phyloP scores from a whole-genome alignment of 2,888 invertebrate genomes.

The Hirtodrosophila cameraria region DNA sequence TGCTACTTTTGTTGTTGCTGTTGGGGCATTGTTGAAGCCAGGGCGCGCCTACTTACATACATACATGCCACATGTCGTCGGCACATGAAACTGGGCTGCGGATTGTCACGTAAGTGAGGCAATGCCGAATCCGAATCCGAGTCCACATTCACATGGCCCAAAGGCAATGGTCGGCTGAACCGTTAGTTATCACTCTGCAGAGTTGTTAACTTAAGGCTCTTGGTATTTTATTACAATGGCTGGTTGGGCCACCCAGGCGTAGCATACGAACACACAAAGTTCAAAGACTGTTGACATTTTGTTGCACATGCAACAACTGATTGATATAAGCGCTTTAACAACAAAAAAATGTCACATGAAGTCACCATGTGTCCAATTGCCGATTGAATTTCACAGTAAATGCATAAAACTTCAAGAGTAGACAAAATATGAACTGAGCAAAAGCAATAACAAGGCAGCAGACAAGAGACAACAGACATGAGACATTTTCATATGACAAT shows the following conservation, averaged over 20 bases:
- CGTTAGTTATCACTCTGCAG: slow-evolving; percentile 52
- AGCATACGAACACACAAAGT: slow-evolving; percentile 38
- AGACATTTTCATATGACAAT: slow-evolving; percentile 51
- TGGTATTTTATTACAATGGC: slow-evolving; percentile 44
- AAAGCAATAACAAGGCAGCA: slow-evolving; percentile 19
- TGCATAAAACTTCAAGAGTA: slow-evolving; percentile 25
- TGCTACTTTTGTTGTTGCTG: slow-evolving; percentile 13
- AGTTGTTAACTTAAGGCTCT: slow-evolving; percentile 38
- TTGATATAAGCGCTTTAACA: slow-evolving; percentile 72
- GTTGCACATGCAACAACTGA: slow-evolving; percentile 42
- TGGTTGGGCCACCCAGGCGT: slow-evolving; percentile 42
- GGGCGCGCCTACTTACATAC: slow-evolving; percentile 50
- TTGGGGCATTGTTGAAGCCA: slow-evolving; percentile 7
- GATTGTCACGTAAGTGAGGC: slow-evolving; percentile 50
- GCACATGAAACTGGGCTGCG: slow-evolving; percentile 49
- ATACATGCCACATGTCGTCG: slow-evolving; percentile 41
- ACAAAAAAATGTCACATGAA: too few relatives aligned
- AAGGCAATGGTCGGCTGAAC: slow-evolving; percentile 21
- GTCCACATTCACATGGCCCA: neutral
- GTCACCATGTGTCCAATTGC: slow-evolving; percentile 43
- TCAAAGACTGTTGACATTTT: slow-evolving; percentile 74
- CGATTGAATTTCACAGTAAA: slow-evolving; percentile 51
- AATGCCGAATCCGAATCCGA: slow-evolving; percentile 26
- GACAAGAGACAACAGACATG: slow-evolving; percentile 20
- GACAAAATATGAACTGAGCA: slow-evolving; percentile 37